phyloP scores from a whole-genome alignment of 2,888 invertebrate genomes.

The Pheosia gnoma region DNA sequence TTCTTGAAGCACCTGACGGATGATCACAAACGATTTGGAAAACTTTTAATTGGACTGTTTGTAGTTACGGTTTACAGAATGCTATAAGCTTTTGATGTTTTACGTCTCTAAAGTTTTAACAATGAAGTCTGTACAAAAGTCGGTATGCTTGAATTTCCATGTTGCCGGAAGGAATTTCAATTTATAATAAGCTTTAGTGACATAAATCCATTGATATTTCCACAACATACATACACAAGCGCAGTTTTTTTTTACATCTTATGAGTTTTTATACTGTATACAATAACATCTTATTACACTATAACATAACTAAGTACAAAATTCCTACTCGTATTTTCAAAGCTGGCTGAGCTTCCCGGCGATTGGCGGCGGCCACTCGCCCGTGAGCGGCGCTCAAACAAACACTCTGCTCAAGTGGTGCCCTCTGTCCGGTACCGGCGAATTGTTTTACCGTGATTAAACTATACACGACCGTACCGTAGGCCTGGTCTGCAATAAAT shows the following conservation, averaged over 20 bases:
- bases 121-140: background rate
- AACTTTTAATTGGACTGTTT: background rate
- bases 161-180: background rate
- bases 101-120: background rate
- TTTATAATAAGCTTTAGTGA: background rate
- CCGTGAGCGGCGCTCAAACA: background rate
- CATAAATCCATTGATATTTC: no score
- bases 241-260: no score
- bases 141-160: background rate
- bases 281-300: no score
- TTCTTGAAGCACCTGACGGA: background rate
- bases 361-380: background rate
- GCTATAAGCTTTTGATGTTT: background rate
- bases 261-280: no score
- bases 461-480: background rate
- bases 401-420: background rate
- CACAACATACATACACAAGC: no score
- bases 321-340: background rate
- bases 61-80: background rate
- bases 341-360: background rate
- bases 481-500: background rate
- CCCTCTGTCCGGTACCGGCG: background rate
- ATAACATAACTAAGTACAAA: background rate
- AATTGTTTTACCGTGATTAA: conserved; percentile 5
- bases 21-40: background rate